A percentile compares a stretch with the other conserved stretches of the same genome.
Conservation (phyloP, 2,797 vertebrate genomes). For the Bradypodion pumilum region DNA sequence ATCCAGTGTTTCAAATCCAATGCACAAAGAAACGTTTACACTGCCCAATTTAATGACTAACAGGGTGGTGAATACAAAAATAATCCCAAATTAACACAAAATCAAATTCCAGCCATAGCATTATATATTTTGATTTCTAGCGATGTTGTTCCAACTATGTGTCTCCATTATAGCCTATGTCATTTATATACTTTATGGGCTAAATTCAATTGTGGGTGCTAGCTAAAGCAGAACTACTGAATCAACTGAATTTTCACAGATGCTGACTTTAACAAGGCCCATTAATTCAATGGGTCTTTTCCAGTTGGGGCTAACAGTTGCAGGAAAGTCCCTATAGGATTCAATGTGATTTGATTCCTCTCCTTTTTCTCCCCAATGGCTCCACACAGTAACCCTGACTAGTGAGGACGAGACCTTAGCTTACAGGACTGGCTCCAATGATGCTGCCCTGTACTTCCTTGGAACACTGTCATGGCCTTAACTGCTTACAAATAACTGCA, state of each 20-base stretch:
- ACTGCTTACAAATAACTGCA: too few species aligned
- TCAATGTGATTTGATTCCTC: background rate
- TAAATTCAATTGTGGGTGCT: background rate
- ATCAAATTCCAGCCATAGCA: too few species aligned
- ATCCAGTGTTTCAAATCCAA: too few species aligned
- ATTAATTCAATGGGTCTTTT: background rate
- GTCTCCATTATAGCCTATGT: too few species aligned
- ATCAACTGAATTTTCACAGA: background rate
- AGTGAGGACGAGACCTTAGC: background rate
- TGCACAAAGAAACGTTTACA: too few species aligned
- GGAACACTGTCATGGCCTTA: background rate
- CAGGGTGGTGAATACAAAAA: too few species aligned
- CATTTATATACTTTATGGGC: background rate
- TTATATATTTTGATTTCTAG: too few species aligned
- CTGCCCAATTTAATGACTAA: too few species aligned
- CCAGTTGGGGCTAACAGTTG: background rate
- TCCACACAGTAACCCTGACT: background rate
- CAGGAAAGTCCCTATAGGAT: background rate
- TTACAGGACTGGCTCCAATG: background rate
- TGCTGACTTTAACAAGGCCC: background rate
- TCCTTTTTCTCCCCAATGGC: too few species aligned
- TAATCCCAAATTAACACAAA: too few species aligned
- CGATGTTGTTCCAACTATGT: too few species aligned
- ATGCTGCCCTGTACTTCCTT: background rate
- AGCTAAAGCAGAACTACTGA: background rate